Evolutionary conservation across 2,888 invertebrate species (phyloP).

Genomic region (Deroplatys truncata): DNA sequence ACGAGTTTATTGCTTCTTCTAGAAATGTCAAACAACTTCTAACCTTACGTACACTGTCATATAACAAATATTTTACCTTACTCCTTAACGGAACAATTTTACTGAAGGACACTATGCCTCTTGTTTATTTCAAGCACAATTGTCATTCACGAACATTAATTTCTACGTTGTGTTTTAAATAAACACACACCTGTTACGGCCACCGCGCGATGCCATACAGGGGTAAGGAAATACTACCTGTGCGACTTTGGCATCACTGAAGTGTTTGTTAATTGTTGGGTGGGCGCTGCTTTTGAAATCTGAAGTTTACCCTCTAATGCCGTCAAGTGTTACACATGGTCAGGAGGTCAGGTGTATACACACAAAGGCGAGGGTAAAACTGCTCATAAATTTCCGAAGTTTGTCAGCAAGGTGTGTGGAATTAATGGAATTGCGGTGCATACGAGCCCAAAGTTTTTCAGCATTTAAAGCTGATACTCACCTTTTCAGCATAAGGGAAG

Average conservation of each 20-base stretch:
- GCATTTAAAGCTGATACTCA: no score
- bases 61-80: background rate
- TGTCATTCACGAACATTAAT: background rate
- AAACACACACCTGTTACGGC: background rate
- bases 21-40: background rate
- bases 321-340: no score
- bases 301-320: background rate
- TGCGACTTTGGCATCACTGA: background rate
- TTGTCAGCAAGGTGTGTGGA: no score
- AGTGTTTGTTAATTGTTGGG: background rate
- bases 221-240: background rate
- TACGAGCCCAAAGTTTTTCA: no score
- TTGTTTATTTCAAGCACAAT: background rate
- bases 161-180: background rate
- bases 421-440: no score
- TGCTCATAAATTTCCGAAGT: no score
- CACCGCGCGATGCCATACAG: background rate
- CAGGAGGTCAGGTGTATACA: no score
- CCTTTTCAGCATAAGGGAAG: no score
- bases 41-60: background rate
- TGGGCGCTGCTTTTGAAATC: background rate
- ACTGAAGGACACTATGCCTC: background rate
- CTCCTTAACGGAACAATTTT: background rate
- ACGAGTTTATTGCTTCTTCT: background rate
- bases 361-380: no score